phyloP scores from a whole-genome alignment of 2,113 vertebrate species.

The Rhombomys opimus region DNA sequence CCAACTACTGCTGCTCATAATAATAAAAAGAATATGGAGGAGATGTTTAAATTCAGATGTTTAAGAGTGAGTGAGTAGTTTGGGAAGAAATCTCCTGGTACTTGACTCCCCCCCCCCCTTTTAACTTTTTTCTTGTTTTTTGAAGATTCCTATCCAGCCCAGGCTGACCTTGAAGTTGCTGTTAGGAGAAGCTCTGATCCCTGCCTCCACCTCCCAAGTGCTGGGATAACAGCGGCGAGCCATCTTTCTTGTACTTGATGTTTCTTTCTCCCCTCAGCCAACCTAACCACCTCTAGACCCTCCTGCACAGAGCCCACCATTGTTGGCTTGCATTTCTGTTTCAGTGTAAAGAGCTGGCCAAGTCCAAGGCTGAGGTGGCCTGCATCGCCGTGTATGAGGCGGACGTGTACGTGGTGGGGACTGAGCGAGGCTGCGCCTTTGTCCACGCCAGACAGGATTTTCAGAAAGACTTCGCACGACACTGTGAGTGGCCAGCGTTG shows the following conservation, averaged over 20 bases:
- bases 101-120: too few relatives aligned
- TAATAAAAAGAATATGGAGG: neutral
- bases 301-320: neutral
- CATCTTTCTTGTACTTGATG: neutral
- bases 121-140: neutral
- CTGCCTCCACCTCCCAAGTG: neutral
- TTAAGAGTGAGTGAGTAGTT: neutral
- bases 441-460: constrained; percentile 86
- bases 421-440: constrained; percentile 87
- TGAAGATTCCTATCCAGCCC: neutral
- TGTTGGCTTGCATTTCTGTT: constrained; percentile 42
- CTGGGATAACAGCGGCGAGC: neutral
- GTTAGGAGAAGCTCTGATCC: neutral
- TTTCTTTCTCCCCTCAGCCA: neutral
- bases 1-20: neutral
- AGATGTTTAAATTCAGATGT: neutral
- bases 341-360: constrained; percentile 90
- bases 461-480: constrained; percentile 88
- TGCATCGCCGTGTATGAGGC: constrained; percentile 89
- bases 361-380: constrained; percentile 90
- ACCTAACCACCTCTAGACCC: neutral
- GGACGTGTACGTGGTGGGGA: constrained; percentile 88
- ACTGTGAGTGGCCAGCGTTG: constrained; percentile 85
- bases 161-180: neutral
- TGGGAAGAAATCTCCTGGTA: neutral